Base-by-base conservation (phyloP, 2,888 invertebrate species). In the Arge pagana region DNA sequence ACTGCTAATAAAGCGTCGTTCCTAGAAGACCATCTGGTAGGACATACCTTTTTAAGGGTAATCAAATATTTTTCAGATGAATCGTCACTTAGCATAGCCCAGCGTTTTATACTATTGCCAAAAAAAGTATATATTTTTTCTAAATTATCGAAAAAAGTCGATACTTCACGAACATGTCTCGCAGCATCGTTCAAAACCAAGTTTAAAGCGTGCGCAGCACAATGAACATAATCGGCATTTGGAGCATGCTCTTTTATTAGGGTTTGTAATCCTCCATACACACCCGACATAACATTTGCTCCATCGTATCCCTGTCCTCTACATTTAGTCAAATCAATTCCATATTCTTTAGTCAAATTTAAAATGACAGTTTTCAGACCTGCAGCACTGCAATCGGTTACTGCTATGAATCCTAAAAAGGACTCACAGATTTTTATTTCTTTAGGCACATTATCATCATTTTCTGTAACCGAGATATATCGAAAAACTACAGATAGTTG, bases 291-390 rank as follows among this genome's bases (percentile, higher is more conserved):
- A 2, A 66, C 62, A 56, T 61, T 63, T 52, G 67, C 67, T 53
- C 67, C 67, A 57, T 71, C 67, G 56, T 71, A 68, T 23, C 57
- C 57, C 57, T 66, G 61, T n/a, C 62, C 58, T 11, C 42, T 30
- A 52, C 54, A 59, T 53, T 59, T 37, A 19, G 18, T 37, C 8
- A 36, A 11, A 36, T 36, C 36, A 8, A 36, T n/a, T 3, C 36
- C 18, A 10, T 36, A 19, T 16, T 36, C 15, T 10, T 18, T 18
- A 10, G 37, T 37, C 7, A 37, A 37, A 18, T 37, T 19, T 37
- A 33, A 13, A 39, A 55, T 35, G 15, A 36, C n/a, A n/a, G n/a
- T n/a, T 11, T 43, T 41, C 26, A 54, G 40, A 24, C 37, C 52
- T 30, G 8, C 23, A 24, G 50, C 48, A 13, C 45, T 28, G 30